Conservation (phyloP, 2,113 vertebrate species). For the Corythoichthys haematopterus region DNA sequence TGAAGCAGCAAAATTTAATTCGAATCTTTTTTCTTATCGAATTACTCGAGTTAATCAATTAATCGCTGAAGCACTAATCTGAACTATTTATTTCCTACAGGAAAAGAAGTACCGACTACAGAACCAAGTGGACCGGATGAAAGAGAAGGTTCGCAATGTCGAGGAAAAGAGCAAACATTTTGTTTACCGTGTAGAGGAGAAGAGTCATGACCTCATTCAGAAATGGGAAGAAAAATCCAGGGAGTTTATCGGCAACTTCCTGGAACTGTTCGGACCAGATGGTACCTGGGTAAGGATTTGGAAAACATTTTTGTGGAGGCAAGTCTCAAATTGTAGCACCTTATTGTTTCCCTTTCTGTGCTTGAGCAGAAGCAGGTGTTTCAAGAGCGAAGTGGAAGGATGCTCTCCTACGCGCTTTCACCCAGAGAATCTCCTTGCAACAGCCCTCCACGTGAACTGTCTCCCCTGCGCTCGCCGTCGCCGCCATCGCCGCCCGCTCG, state of each 20-base stretch:
- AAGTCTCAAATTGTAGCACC: no score
- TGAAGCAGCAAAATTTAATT: no score
- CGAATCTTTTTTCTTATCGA: no score
- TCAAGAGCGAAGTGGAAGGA: conserved; percentile 89
- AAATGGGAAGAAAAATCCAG: conserved; percentile 98
- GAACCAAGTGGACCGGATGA: conserved; percentile 98
- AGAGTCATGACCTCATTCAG: conserved; percentile 94
- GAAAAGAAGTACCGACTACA: conserved; percentile 97
- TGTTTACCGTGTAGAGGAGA: conserved; percentile 95
- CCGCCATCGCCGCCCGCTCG: conserved; percentile 75
- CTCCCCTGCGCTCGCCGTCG: conserved; percentile 85
- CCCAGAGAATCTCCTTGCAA: conserved; percentile 85
- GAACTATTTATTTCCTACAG: conserved; percentile 58
- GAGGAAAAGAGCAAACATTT: conserved; percentile 97
- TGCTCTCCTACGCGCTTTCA: conserved; percentile 90
- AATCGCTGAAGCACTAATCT: background rate
- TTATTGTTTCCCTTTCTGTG: background rate
- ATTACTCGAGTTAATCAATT: no score
- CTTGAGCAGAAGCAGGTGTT: conserved; percentile 91
- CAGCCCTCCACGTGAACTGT: conserved; percentile 87
- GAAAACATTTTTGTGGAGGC: background rate
- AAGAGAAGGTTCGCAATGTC: conserved; percentile 91
- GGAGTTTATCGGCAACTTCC: conserved; percentile 96
- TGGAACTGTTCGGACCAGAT: conserved; percentile 96
- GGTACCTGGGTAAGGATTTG: conserved; percentile 85